Evolutionary conservation across 2,888 invertebrate genomes (phyloP), one percentile per base, ranked within the genome.

Genomic region (Limnephilus rhombicus): DNA sequence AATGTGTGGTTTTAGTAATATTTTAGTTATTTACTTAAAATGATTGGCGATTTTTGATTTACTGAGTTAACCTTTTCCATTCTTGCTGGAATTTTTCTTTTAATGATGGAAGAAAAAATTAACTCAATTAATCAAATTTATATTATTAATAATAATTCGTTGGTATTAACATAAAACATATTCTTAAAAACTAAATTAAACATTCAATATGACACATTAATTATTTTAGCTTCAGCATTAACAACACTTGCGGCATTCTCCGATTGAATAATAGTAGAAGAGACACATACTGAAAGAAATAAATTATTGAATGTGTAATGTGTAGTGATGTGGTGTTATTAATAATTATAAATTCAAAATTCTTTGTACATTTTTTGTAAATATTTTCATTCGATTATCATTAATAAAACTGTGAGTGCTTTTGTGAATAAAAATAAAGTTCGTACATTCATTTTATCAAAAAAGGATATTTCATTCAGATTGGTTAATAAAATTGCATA

Each of bases 251-350:
- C 68, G n/a, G 68, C 68, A 68, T 68, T 68, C 68, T 68, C 68
- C 68, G 68, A 68, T 68, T 68, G 68, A 68, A 68, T 68, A 24
- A 68, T 68, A 68, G 68, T 68, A 68, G 68, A 68, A 68, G 24
- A 68, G 68, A 68, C 68, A 68, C 68, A 68, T 68, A 68, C 68
- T 68, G 68, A 68, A 68, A 68, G 68, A 68, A 68, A 68, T 68
- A 68, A 68, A 68, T 68, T 68, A 68, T 68, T 68, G 68, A 68
- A 1, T 68, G 68, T 68, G 68, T 68, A n/a, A 1, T 24, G 68
- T 68, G 68, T 68, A 7, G 24, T 24, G 68, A n/a, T 18, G 53
- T 68, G 1, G 68, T 68, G n/a, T 68, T 68, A 68, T 24, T 68
- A 68, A 68, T 68, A 68, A 68, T 68, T 24, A n/a, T 7, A 68